These are phyloP conservation scores for Nesometra sesokonis DNA, from an alignment of 35 echinoderm and acorn worm genomes.

Conservation along the genomic window DNA sequence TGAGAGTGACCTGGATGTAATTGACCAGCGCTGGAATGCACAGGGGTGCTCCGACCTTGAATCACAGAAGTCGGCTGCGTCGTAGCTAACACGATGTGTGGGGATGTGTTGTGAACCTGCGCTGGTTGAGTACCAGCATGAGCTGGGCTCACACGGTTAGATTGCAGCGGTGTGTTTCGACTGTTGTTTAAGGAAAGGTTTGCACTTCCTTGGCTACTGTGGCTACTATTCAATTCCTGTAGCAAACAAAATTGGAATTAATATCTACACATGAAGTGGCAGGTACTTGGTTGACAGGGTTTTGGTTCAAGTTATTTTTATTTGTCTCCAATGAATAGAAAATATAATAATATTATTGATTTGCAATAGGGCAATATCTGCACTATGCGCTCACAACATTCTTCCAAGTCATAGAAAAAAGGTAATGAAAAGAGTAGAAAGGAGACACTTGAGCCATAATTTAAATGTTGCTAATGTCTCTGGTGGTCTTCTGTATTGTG, in stretches of 20 bases:
- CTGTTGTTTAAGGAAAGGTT: constrained; percentile 52
- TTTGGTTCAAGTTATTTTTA: no score
- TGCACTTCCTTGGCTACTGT: constrained; percentile 18
- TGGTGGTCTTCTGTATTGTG: no score
- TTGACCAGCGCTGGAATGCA: not conserved
- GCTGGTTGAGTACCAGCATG: not conserved
- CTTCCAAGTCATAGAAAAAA: no score
- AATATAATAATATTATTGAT: no score
- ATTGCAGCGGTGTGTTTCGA: not conserved
- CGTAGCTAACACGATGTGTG: not conserved
- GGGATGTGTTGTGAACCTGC: not conserved
- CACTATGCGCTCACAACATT: no score
- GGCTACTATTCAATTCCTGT: constrained; percentile 57
- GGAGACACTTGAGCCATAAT: no score
- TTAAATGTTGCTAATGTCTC: no score
- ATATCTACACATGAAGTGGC: no score
- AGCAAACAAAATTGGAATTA: not conserved
- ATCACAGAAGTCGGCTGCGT: not conserved
- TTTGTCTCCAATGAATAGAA: no score
- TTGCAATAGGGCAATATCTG: no score
- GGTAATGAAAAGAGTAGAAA: no score
- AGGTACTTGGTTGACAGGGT: no score
- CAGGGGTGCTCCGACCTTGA: not conserved
- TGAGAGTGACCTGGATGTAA: not conserved
- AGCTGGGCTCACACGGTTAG: constrained; percentile 14